These are phyloP conservation scores for Sebastolobus alascanus DNA, from an alignment of 2,797 vertebrate species.

Conservation along the genomic window DNA sequence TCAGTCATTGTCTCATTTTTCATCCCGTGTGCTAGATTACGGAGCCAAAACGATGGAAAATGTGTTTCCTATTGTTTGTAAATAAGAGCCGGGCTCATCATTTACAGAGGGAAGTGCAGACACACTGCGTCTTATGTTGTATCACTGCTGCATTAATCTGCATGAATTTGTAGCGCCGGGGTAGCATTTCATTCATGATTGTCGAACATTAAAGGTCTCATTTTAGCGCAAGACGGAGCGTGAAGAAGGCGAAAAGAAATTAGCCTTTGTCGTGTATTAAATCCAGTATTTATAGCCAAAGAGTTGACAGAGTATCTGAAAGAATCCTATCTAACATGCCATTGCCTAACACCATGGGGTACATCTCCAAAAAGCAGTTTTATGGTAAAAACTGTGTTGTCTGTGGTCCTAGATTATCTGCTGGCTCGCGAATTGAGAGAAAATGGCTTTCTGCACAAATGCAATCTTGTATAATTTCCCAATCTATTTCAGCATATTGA, in stretches of 20 bases:
- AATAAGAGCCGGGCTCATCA: constrained; percentile 19
- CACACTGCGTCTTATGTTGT: background rate
- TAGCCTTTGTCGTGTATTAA: background rate
- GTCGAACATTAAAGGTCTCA: constrained; percentile 20
- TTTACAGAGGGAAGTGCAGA: constrained; percentile 3
- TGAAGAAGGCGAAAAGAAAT: constrained; percentile 5
- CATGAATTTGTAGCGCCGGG: constrained; percentile 24
- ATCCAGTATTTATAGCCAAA: constrained; percentile 18
- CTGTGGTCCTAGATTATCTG: constrained; percentile 60
- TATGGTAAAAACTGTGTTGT: constrained; percentile 48
- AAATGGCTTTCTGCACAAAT: constrained; percentile 69
- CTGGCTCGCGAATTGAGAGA: constrained; percentile 54
- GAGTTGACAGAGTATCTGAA: constrained; percentile 19
- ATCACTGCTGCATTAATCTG: constrained; percentile 31
- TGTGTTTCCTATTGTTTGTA: background rate
- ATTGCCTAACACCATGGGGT: constrained; percentile 7
- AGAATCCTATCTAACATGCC: constrained; percentile 18
- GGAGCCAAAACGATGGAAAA: background rate
- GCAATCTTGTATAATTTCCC: constrained; percentile 64
- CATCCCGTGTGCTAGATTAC: background rate
- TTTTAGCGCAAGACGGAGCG: background rate
- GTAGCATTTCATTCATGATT: constrained; percentile 26
- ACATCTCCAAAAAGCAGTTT: constrained; percentile 45
- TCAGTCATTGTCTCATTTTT: background rate
- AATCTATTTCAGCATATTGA: constrained; percentile 64